Base-by-base conservation (phyloP, 2,888 invertebrate genomes). In the Brachycybe producta region DNA sequence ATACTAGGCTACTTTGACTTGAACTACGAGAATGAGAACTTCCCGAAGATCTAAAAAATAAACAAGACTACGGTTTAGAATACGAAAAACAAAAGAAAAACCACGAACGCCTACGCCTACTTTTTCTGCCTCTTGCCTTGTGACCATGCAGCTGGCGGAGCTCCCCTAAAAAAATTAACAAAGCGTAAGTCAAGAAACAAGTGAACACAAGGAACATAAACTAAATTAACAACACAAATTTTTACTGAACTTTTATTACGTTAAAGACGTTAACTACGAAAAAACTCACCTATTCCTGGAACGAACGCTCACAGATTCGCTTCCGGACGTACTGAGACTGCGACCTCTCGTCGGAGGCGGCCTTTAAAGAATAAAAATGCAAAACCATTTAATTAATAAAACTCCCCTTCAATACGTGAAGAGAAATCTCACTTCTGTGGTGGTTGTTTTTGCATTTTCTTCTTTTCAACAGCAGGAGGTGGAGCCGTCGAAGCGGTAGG, bases 1-100 rank as follows among this genome's bases (percentile, higher is more conserved):
- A 49, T 23, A 32, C 42, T 19, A 49, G 15, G 13, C 43, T 43
- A 40, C 49, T 49, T 34, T 30, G 15, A 15, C 49, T 49, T n/a
- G 43, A 47, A 39, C 47, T 39, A 11, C 38, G 19, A 15, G 47
- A 47, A 24, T 34, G 13, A 7, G 45, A 45, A 7, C 38, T 34
- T 3, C 47, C 23, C 5, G 34, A 38, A 36, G 19, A 36, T 11
- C 7, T 36, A 7, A 19, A 7, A 5, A 7, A 36, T 5, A 36
- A 15, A 11, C 36, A 36, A n/a, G n/a, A n/a, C n/a, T n/a, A n/a
- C n/a, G n/a, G n/a, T n/a, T n/a, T n/a, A n/a, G n/a, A n/a, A n/a
- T n/a, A n/a, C n/a, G n/a, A n/a, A n/a, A n/a, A n/a, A n/a, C n/a
- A n/a, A n/a, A n/a, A n/a, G n/a, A n/a, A n/a, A n/a, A n/a, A n/a